A percentile compares a stretch with the other conserved stretches of the same genome.
phyloP scores from a whole-genome alignment of 2,888 invertebrate genomes.

The Nasonovia ribisnigri region DNA sequence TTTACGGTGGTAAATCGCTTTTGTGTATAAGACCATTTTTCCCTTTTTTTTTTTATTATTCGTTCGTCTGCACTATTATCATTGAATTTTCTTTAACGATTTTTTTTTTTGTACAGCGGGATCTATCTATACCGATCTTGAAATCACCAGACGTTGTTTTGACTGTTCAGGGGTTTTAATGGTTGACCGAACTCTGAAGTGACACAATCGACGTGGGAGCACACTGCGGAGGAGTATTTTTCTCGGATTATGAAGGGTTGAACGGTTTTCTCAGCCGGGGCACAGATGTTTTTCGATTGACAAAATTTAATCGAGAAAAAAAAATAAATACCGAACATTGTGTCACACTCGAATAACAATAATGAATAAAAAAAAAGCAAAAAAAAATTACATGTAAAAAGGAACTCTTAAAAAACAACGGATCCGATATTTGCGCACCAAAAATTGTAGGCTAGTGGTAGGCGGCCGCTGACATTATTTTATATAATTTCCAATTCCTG shows the following conservation, averaged over 20 bases:
- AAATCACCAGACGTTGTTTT: conserved; percentile 60
- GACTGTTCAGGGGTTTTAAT: conserved; percentile 51
- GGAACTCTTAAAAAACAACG: background rate
- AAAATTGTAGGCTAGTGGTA: background rate
- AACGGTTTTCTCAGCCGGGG: conserved; percentile 37
- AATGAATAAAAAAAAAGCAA: conserved; percentile 4
- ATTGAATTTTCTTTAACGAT: conserved; percentile 39
- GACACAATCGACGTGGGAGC: conserved; percentile 60
- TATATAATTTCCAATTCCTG: background rate
- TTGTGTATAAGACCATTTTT: conserved; percentile 49
- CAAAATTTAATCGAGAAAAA: conserved; percentile 48
- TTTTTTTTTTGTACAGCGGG: background rate
- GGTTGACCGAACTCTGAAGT: conserved; percentile 47
- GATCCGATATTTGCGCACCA: background rate
- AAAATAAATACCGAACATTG: background rate
- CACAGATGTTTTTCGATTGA: conserved; percentile 59
- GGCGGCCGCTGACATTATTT: background rate
- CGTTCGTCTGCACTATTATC: conserved; percentile 9
- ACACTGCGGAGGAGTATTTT: conserved; percentile 21
- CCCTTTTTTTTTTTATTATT: conserved; percentile 30
- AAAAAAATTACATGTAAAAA: background rate
- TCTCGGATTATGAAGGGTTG: conserved; percentile 62
- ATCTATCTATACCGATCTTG: conserved; percentile 47
- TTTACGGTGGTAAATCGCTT: conserved; percentile 38
- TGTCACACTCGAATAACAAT: conserved; percentile 36